Percentiles rank a stretch among this genome's conserved stretches.
Conservation (phyloP, 2,113 vertebrate species). For the Mobula hypostoma region DNA sequence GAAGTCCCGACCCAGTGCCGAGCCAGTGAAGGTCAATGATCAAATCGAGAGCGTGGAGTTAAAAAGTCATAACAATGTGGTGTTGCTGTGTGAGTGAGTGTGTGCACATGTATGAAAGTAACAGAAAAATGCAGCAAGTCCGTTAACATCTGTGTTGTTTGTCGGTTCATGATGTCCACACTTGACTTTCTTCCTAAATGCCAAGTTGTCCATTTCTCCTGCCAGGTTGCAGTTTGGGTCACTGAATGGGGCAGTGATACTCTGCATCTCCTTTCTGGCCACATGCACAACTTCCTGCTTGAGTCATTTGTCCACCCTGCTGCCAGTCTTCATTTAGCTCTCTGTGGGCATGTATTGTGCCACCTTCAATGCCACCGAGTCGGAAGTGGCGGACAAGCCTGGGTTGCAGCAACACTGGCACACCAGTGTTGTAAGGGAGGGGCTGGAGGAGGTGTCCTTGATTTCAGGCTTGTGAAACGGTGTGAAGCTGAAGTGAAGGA, state of each 20-base stretch:
- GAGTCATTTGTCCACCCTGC: too few species aligned
- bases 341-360: neutral
- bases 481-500: neutral
- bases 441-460: neutral
- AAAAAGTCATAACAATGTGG: neutral
- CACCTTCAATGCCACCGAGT: too few species aligned
- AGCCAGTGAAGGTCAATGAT: neutral
- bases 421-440: too few species aligned
- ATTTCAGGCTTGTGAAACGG: too few species aligned
- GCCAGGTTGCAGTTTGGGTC: neutral
- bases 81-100: neutral
- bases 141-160: neutral
- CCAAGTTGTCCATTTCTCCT: neutral
- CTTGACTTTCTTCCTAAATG: neutral
- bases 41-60: too few species aligned
- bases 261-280: neutral
- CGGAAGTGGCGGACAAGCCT: neutral
- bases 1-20: constrained; percentile 48
- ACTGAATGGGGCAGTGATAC: neutral
- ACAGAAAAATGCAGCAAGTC: too few species aligned
- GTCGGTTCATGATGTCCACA: neutral
- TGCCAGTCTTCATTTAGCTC: neutral
- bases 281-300: neutral
- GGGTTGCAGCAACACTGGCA: neutral
- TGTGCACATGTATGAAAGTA: too few species aligned